Evolutionary conservation across 2,888 invertebrate genomes (phyloP).

Genomic region (Troilus luridus): DNA sequence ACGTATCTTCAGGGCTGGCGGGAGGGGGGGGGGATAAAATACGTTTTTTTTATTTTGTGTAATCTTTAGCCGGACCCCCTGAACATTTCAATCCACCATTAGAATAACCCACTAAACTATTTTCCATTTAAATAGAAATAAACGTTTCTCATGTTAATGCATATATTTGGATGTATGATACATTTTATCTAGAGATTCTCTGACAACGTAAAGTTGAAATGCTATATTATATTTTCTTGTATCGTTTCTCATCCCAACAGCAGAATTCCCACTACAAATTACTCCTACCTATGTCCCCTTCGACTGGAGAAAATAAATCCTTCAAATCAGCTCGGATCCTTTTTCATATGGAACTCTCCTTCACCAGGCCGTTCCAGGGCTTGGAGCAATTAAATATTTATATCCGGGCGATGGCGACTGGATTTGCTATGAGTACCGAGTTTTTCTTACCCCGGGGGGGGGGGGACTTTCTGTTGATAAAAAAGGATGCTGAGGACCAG

Average conservation of each 20-base stretch:
- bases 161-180: no score
- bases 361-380: not conserved
- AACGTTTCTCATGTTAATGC: no score
- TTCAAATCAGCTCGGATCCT: constrained; percentile 6
- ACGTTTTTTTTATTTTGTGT: no score
- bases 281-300: not conserved
- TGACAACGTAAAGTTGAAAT: no score
- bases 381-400: constrained; percentile 34
- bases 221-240: no score
- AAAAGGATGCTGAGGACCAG: constrained; percentile 1
- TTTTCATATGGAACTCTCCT: constrained; percentile 26
- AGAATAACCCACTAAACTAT: no score
- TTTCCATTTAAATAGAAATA: no score
- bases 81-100: no score
- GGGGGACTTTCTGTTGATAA: not conserved
- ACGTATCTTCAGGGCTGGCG: no score
- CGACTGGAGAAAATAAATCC: constrained; percentile 8
- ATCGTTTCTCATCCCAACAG: not conserved
- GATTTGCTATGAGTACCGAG: constrained; percentile 33
- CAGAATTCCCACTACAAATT: not conserved
- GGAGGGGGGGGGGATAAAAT: no score
- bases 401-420: not conserved
- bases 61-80: no score
- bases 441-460: not conserved
- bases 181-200: no score